phyloP scores from a whole-genome alignment of 2,797 vertebrate genomes.

The Poeciliopsis paucimaculata region DNA sequence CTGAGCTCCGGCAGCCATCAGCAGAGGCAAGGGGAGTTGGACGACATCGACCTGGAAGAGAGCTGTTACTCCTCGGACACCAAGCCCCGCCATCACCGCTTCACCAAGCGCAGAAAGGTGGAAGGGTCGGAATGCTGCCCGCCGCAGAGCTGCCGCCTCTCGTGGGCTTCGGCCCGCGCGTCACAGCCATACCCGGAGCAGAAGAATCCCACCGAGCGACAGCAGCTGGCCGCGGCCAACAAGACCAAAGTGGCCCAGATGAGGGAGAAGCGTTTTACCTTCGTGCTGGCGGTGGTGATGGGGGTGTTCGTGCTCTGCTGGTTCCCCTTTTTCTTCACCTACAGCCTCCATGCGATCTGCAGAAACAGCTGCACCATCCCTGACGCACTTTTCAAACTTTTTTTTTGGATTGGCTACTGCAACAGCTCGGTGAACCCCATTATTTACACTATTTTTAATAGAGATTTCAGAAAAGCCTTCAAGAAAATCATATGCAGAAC shows the following conservation, averaged over 20 bases:
- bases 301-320: constrained; percentile 86
- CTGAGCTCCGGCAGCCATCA: constrained; percentile 78
- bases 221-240: constrained; percentile 73
- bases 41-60: constrained; percentile 87
- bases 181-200: constrained; percentile 73
- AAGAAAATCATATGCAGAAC: constrained; percentile 84
- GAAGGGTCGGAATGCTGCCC: constrained; percentile 78
- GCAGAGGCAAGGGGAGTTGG: constrained; percentile 79
- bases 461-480: constrained; percentile 86
- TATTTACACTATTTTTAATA: constrained; percentile 87
- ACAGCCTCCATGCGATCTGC: constrained; percentile 84
- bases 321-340: constrained; percentile 88
- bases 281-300: constrained; percentile 86
- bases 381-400: constrained; percentile 81
- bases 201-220: constrained; percentile 50
- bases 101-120: constrained; percentile 77
- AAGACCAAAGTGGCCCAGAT: constrained; percentile 85
- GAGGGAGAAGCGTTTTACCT: constrained; percentile 86
- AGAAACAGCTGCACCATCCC: constrained; percentile 82
- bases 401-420: constrained; percentile 89
- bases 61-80: constrained; percentile 78
- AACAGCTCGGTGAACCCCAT: constrained; percentile 87
- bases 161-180: constrained; percentile 80
- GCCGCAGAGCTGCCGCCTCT: constrained; percentile 77
- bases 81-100: constrained; percentile 75